Conservation (phyloP, 2,888 invertebrate genomes). For the Drosophila paranaensis region DNA sequence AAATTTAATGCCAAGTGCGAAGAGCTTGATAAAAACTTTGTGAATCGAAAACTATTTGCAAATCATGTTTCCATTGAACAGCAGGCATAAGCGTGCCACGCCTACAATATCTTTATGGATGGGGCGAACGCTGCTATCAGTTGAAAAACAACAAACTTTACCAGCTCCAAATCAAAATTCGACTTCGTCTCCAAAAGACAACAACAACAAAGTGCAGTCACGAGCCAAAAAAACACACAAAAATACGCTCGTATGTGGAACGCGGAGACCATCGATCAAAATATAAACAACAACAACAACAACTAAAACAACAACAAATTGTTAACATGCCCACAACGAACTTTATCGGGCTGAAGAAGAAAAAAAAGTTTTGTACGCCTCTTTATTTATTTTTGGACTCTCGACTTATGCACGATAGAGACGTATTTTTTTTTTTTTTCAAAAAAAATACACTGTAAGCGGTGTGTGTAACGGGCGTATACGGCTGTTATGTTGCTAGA, state of each 20-base stretch:
- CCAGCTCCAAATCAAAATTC: conserved; percentile 51
- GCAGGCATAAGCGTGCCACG: not conserved
- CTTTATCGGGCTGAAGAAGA: conserved; percentile 61
- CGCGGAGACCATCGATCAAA: conserved; percentile 71
- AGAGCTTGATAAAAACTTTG: conserved; percentile 23
- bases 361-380: conserved; percentile 62
- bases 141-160: conserved; percentile 19
- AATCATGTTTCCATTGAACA: conserved; percentile 43
- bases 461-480: not conserved
- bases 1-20: conserved; percentile 43
- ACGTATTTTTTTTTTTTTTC: not conserved
- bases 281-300: conserved; percentile 9
- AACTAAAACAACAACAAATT: conserved; percentile 22
- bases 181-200: conserved; percentile 29
- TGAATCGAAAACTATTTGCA: conserved; percentile 24
- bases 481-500: not conserved
- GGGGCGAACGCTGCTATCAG: not conserved
- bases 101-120: not conserved
- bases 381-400: conserved; percentile 61
- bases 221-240: conserved; percentile 46
- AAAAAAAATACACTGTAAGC: not conserved
- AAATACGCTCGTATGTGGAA: conserved; percentile 54
- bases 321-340: conserved; percentile 63
- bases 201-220: conserved; percentile 44
- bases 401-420: conserved; percentile 32